Evolutionary conservation across 2,797 vertebrate species (phyloP).

Genomic region (Phoxinus dragarum): DNA sequence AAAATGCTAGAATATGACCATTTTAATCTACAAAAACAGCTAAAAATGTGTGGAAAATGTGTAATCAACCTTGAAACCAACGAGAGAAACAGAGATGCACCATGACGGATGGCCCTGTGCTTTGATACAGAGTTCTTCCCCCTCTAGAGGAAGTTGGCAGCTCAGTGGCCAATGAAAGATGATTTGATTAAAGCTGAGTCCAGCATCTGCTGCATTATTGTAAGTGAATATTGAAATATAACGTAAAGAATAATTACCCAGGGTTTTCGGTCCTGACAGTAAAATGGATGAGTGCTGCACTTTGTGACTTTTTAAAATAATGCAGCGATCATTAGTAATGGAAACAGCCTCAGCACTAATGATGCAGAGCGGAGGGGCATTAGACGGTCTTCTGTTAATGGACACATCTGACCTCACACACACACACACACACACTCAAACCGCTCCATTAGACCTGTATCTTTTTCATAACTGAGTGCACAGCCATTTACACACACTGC

Average conservation of each 20-base stretch:
- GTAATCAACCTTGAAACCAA: neutral
- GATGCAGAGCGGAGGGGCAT: conserved; percentile 78
- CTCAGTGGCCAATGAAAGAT: conserved; percentile 93
- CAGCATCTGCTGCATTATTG: conserved; percentile 87
- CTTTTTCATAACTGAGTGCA: conserved; percentile 23
- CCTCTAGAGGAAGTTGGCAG: conserved; percentile 72
- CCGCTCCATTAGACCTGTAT: neutral
- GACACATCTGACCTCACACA: conserved; percentile 70
- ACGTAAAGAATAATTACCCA: conserved; percentile 89
- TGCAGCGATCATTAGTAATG: conserved; percentile 87
- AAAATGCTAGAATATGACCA: neutral
- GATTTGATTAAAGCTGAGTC: conserved; percentile 85
- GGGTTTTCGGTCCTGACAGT: conserved; percentile 82
- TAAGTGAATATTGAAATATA: conserved; percentile 89
- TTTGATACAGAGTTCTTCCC: conserved; percentile 12
- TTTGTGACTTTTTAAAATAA: conserved; percentile 81
- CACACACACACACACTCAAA: conserved; percentile 62
- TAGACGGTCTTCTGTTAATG: conserved; percentile 84
- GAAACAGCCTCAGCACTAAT: conserved; percentile 85
- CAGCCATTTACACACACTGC: conserved; percentile 52
- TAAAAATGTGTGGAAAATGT: neutral
- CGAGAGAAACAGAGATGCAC: conserved; percentile 57
- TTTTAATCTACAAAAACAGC: neutral
- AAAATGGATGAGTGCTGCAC: conserved; percentile 86
- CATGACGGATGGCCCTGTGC: conserved; percentile 47